Percentiles rank a stretch among this genome's conserved stretches.
Evolutionary conservation across 2,797 vertebrate genomes (phyloP).

Genomic region (Oryzias sinensis): DNA sequence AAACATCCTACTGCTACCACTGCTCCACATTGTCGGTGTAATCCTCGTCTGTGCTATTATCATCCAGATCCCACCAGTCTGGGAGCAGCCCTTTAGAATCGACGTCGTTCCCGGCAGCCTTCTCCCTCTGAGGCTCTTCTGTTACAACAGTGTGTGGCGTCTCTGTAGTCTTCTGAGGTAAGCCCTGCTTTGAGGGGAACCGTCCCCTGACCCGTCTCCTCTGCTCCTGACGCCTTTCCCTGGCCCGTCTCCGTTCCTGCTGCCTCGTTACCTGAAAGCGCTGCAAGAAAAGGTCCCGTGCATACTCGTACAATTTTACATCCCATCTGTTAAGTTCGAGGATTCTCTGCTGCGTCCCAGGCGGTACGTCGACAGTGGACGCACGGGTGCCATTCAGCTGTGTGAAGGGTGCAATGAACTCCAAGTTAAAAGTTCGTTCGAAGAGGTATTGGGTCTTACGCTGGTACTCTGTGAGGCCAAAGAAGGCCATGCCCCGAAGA

Average conservation of each 20-base stretch:
- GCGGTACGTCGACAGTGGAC: constrained; percentile 87
- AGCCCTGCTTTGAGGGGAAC: constrained; percentile 76
- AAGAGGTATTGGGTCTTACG: constrained; percentile 98
- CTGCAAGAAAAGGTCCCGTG: constrained; percentile 95
- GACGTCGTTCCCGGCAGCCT: constrained; percentile 31
- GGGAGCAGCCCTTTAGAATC: constrained; percentile 58
- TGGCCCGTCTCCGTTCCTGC: constrained; percentile 90
- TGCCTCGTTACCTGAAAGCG: constrained; percentile 93
- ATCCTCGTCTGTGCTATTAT: constrained; percentile 71
- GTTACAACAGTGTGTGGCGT: constrained; percentile 17
- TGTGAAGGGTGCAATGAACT: constrained; percentile 93
- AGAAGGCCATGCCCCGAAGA: constrained; percentile 94
- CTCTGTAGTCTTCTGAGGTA: constrained; percentile 68
- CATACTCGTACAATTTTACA: constrained; percentile 92
- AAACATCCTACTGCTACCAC: constrained; percentile 71
- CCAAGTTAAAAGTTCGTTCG: constrained; percentile 93
- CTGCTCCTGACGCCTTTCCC: constrained; percentile 87
- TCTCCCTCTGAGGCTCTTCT: constrained; percentile 40
- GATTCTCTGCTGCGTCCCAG: constrained; percentile 85
- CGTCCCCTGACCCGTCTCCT: constrained; percentile 86
- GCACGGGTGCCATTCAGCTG: constrained; percentile 94
- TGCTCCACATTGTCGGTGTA: constrained; percentile 91
- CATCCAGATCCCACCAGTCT: constrained; percentile 77
- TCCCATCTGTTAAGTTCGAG: constrained; percentile 93
- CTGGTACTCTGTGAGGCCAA: constrained; percentile 95